phyloP scores from a whole-genome alignment of 2,797 vertebrate genomes.

The Eurystomus glaucurus region DNA sequence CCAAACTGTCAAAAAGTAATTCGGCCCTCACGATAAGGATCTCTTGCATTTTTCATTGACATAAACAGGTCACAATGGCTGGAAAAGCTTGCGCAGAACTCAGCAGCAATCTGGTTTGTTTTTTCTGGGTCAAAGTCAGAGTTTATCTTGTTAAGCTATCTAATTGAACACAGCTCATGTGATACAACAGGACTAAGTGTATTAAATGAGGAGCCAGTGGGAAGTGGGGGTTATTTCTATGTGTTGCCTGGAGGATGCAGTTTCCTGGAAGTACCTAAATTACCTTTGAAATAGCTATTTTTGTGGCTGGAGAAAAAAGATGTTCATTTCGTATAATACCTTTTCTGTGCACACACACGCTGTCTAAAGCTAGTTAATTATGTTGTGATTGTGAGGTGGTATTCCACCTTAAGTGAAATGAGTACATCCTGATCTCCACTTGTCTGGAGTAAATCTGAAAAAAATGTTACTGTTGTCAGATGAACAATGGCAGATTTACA shows the following conservation, averaged over 20 bases:
- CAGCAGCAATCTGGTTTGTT: conserved; percentile 68
- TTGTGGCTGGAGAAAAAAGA: neutral
- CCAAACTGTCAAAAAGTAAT: conserved; percentile 71
- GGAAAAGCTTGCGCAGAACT: conserved; percentile 59
- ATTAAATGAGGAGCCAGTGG: conserved; percentile 63
- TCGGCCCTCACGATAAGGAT: conserved; percentile 62
- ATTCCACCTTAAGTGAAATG: conserved; percentile 33
- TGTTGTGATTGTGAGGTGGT: neutral
- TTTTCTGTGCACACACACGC: neutral
- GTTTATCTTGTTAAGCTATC: conserved; percentile 83
- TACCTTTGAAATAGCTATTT: neutral
- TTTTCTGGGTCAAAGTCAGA: conserved; percentile 83
- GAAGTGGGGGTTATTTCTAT: neutral
- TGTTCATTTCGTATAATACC: neutral
- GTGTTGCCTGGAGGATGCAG: neutral
- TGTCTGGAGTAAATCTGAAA: neutral
- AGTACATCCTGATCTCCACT: neutral
- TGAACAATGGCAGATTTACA: conserved; percentile 28
- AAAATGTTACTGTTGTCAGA: conserved; percentile 1
- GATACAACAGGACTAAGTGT: conserved; percentile 68
- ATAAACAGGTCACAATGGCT: conserved; percentile 79
- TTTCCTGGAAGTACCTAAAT: conserved; percentile 22
- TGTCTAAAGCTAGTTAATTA: neutral
- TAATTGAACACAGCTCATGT: conserved; percentile 81
- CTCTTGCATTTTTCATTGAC: conserved; percentile 77